Conservation (phyloP, 2,888 invertebrate species). For the Teleogryllus oceanicus region DNA sequence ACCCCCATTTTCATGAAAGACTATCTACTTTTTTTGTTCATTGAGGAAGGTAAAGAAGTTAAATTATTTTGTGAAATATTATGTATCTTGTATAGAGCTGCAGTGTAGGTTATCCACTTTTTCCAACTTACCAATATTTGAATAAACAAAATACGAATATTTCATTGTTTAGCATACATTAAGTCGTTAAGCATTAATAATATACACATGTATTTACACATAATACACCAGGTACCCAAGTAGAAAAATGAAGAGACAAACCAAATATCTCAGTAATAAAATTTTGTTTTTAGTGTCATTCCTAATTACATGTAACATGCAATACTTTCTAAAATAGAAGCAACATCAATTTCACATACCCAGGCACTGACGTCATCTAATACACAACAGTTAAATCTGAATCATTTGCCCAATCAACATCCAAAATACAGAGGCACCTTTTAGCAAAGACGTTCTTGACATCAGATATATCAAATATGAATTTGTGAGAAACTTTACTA, state of each 20-base stretch:
- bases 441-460: too few relatives aligned
- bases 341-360: not conserved
- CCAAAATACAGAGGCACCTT: too few relatives aligned
- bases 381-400: not conserved
- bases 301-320: not conserved
- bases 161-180: constrained; percentile 3
- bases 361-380: not conserved
- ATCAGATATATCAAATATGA: too few relatives aligned
- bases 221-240: constrained; percentile 34
- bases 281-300: not conserved
- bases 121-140: not conserved
- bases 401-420: not conserved
- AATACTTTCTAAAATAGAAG: not conserved
- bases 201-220: constrained; percentile 19
- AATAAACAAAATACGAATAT: not conserved
- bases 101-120: not conserved
- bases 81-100: not conserved
- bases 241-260: constrained; percentile 25
- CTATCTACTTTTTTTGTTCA: too few relatives aligned
- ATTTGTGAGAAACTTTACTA: too few relatives aligned
- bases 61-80: too few relatives aligned
- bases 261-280: not conserved
- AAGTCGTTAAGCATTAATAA: constrained; percentile 11
- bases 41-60: too few relatives aligned
- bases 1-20: too few relatives aligned